These are phyloP conservation scores for Heliconius melpomene DNA, from an alignment of 1,140 invertebrate species.

Conservation along the genomic window DNA sequence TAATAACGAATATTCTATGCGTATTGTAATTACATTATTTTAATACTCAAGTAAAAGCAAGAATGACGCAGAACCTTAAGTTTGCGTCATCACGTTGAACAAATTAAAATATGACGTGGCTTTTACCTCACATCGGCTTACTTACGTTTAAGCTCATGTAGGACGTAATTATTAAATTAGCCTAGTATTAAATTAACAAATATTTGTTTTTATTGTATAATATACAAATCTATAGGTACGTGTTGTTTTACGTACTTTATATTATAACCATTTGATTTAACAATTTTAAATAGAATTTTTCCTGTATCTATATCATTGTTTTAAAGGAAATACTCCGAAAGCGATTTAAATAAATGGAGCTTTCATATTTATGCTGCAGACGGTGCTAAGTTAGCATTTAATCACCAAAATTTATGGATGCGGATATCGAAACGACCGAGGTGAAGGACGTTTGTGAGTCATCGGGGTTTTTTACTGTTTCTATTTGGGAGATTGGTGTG, in stretches of 20 bases:
- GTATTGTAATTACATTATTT: constrained; percentile 1
- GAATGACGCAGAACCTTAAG: neutral
- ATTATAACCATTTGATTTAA: neutral
- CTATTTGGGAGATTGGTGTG: neutral
- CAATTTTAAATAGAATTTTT: neutral
- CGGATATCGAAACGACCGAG: constrained; percentile 55
- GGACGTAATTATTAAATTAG: neutral
- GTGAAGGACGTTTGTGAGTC: constrained; percentile 67
- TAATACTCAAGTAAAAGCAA: neutral
- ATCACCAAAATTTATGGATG: constrained; percentile 47
- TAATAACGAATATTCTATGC: neutral
- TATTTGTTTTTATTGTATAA: no score
- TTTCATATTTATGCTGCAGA: neutral
- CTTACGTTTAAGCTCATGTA: neutral
- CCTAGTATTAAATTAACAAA: neutral
- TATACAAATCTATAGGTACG: no score
- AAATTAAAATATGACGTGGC: constrained; percentile 45
- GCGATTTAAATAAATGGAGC: neutral
- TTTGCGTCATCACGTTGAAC: constrained; percentile 54
- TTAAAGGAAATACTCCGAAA: neutral
- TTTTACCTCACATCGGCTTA: neutral
- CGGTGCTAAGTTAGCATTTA: neutral
- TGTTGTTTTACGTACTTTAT: no score
- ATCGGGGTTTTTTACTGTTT: constrained; percentile 44
- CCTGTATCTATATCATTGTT: neutral